A percentile compares a stretch with the other conserved stretches of the same genome.
Evolutionary conservation across 2,888 invertebrate genomes (phyloP).

Genomic region (Adelphocoris suturalis): DNA sequence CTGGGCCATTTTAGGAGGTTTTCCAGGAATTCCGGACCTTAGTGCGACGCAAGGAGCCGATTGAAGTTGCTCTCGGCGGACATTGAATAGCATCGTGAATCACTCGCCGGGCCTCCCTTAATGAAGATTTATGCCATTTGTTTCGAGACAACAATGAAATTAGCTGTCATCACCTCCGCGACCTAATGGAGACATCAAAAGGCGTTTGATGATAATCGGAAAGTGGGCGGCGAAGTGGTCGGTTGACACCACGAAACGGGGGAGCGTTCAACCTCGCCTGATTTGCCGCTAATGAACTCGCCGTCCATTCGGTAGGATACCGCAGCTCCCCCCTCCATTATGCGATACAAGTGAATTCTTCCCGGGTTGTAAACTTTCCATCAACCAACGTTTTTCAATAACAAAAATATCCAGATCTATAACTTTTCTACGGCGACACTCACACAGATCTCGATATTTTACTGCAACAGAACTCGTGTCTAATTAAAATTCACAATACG

Average conservation of each 20-base stretch:
- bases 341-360: too few relatives aligned
- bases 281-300: neutral
- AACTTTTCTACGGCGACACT: too few relatives aligned
- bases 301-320: neutral
- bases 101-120: neutral
- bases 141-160: slow-evolving; percentile 59
- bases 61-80: slow-evolving; percentile 1
- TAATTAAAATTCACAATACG: too few relatives aligned
- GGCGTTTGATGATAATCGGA: slow-evolving; percentile 46
- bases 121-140: slow-evolving; percentile 58
- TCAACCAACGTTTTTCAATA: too few relatives aligned
- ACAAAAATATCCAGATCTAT: too few relatives aligned
- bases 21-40: too few relatives aligned
- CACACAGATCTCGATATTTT: too few relatives aligned
- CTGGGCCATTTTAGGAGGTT: too few relatives aligned
- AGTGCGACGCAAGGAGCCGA: neutral
- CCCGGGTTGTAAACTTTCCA: too few relatives aligned
- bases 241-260: slow-evolving; percentile 4
- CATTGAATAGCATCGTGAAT: slow-evolving; percentile 22
- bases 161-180: slow-evolving; percentile 49
- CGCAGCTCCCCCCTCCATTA: neutral
- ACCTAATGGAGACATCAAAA: slow-evolving; percentile 44
- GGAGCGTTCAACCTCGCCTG: neutral
- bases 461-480: too few relatives aligned
- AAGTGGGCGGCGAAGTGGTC: slow-evolving; percentile 47